Evolutionary conservation across 1,140 invertebrate genomes (phyloP), one percentile per base, ranked within the genome.

Genomic region (Bilobella aurantiaca): DNA sequence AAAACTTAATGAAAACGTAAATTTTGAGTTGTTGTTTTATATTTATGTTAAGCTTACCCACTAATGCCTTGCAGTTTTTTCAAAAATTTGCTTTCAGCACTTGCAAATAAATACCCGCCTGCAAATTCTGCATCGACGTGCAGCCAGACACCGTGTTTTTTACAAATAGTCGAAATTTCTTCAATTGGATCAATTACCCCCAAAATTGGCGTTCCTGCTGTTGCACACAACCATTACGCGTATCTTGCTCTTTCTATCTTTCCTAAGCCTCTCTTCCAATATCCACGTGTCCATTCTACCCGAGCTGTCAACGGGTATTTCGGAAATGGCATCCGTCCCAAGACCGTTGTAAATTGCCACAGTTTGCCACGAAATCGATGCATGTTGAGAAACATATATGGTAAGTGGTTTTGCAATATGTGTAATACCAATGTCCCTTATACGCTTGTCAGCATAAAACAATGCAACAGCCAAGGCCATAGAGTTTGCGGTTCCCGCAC

Each of bases 351-450:
- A 30, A 59, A 29, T 12, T 14, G 28, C 14, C 3, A 23, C 78
- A 74, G 93, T 93, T 70, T 90, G 87, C 2, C 94, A 85, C 0
- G 94, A 97, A 76, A 96, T 98, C 77, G 98, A 95, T n/a, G 91
- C 88, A 78, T 97, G 87, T 74, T 88, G 86, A 0, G 90, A 93
- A 0, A 90, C 91, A 74, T 90, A 12, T 91, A 0, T 91, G 73
- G 0, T 90, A 84, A 28, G 91, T 73, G 27, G 84, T 81, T 3
- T 30, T 18, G 84, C 83, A 1, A 28, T 1, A 32, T 56, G 30
- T 3, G 23, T 3, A 37, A 68, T 23, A 16, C 68, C 68, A n/a
- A 59, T 60, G 21, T 66, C 47, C 37, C 94, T 95, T 37, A 86
- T 80, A 63, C 90, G 83, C 12, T 91, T 90, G 74, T 85, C 84